These are phyloP conservation scores for Dysmachus trigonus DNA, from an alignment of 2,888 invertebrate species.

Conservation along the genomic window DNA sequence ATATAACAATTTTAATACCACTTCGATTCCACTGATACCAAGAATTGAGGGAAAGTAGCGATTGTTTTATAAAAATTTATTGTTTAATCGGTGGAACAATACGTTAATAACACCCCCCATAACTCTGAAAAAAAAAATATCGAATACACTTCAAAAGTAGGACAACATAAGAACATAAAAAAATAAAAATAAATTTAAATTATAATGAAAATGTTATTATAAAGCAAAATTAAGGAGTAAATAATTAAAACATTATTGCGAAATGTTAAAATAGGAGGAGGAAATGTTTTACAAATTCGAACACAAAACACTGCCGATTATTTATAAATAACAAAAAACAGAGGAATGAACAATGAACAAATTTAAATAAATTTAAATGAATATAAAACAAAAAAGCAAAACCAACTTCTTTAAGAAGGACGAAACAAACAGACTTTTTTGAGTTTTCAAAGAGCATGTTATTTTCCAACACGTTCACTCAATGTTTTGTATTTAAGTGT, in stretches of 20 bases:
- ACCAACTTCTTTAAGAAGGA: neutral
- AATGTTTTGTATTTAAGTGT: conserved; percentile 38
- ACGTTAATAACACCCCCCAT: neutral
- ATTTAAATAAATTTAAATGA: neutral
- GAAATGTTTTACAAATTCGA: conserved; percentile 24
- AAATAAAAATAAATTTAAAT: neutral
- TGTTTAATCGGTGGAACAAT: neutral
- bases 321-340: conserved; percentile 3
- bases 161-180: neutral
- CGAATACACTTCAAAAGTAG: neutral
- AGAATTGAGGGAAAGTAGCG: neutral
- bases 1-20: conserved; percentile 28
- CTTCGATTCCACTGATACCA: neutral
- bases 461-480: conserved; percentile 35
- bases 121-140: neutral
- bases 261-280: neutral
- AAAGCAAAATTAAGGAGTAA: conserved; percentile 1
- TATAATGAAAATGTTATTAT: conserved; percentile 17
- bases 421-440: conserved; percentile 24
- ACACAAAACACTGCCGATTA: conserved; percentile 42
- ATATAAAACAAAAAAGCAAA: conserved; percentile 9
- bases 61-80: conserved; percentile 12
- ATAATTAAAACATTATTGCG: neutral
- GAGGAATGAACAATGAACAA: neutral
- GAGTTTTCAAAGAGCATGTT: conserved; percentile 18